Evolutionary conservation across 2,888 invertebrate genomes (phyloP), one percentile per base, ranked within the genome.

Genomic region (Parelbella ahira): DNA sequence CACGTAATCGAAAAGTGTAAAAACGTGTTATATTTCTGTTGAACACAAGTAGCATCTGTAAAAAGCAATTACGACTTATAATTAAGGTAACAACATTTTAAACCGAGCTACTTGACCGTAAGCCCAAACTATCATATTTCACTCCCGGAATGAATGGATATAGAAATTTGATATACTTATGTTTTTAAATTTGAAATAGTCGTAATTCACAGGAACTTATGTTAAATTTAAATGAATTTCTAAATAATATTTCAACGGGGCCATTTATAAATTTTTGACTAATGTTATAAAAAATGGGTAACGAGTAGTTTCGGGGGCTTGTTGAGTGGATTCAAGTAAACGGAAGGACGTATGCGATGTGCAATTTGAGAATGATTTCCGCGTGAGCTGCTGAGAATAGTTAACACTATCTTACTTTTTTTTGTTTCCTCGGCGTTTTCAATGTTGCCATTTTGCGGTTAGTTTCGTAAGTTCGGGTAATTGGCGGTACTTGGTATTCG

Each of bases 361-460:
- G 86, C 83, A 86, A 86, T 83, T 82, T 80, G 84, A 86, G 84
- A 81, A 69, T 71, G 68, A 77, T 80, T 83, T 86, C 86, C 86
- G 84, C 83, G 73, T 72, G 81, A 79, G 71, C 65, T 71, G 57
- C 57, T 50, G 58, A 68, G 68, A 83, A 86, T 76, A 74, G 75
- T 67, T 64, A 63, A 71, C 66, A 73, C 68, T 72, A 68, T 62
- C 56, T 21, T 60, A 57, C 64, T 80, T 15, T 76, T 81, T 75
- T 58, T 41, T 48, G 47, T 68, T 70, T 70, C 69, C 69, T 71
- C 58, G 20, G 53, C 56, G 58, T 65, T 73, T 73, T 65, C 56
- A 54, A 48, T 57, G 53, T 60, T 74, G 76, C 63, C 74, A 74
- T 78, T 74, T 5, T 33, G 41, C 21, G 41, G 41, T 41, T 25